Conservation (phyloP, 2,113 vertebrate species). For the Scomber scombrus region DNA sequence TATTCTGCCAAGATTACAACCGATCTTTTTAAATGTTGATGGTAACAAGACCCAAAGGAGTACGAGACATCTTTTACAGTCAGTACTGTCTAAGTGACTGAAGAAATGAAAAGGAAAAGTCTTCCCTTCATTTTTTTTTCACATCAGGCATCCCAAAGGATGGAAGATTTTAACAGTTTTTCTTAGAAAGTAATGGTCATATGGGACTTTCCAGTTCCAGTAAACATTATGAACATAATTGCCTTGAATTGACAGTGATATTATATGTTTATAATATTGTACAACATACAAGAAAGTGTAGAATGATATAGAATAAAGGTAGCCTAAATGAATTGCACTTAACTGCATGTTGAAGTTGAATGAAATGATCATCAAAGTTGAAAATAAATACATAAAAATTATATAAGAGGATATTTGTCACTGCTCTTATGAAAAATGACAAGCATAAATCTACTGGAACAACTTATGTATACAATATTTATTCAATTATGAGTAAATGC, state of each 20-base stretch:
- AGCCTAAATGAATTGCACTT: too few relatives aligned
- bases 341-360: not conserved
- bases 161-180: not conserved
- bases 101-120: slow-evolving; percentile 3
- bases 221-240: not conserved
- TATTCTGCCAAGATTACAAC: slow-evolving; percentile 20
- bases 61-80: slow-evolving; percentile 1
- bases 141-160: slow-evolving; percentile 18
- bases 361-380: not conserved
- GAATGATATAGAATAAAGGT: not conserved
- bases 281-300: not conserved
- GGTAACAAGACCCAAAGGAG: slow-evolving; percentile 26
- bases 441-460: too few relatives aligned
- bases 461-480: too few relatives aligned
- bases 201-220: not conserved
- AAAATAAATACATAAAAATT: too few relatives aligned
- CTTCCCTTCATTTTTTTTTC: slow-evolving; percentile 22
- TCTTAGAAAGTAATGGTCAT: not conserved
- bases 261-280: not conserved
- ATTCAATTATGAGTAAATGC: too few relatives aligned
- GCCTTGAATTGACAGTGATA: not conserved
- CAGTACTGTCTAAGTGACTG: not conserved
- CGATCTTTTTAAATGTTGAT: slow-evolving; percentile 35
- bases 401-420: not conserved
- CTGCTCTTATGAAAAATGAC: not conserved